Percentiles rank a stretch among this genome's conserved stretches.
These are phyloP conservation scores for Leptinotarsa juncta DNA, from an alignment of 2,888 invertebrate genomes.

Conservation along the genomic window DNA sequence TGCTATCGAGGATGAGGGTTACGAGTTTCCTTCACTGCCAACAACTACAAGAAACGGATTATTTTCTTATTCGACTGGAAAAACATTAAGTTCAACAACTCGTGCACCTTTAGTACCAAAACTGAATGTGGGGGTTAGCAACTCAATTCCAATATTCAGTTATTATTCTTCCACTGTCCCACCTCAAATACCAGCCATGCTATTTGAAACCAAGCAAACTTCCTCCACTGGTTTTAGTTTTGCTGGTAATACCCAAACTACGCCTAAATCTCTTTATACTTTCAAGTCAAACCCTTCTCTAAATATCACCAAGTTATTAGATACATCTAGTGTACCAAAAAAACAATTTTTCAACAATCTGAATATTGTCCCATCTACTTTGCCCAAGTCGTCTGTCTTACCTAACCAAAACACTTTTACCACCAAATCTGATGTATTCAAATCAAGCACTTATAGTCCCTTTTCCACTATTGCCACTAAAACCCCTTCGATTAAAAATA, in stretches of 20 bases:
- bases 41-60: background rate
- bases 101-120: background rate
- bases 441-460: background rate
- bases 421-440: background rate
- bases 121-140: background rate
- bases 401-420: background rate
- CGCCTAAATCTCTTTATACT: background rate
- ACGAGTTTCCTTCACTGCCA: constrained; percentile 16
- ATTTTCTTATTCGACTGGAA: background rate
- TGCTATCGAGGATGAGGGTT: constrained; percentile 28
- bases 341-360: too few relatives aligned
- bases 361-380: too few relatives aligned
- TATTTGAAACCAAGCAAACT: background rate
- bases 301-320: background rate
- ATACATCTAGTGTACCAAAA: background rate
- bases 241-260: background rate
- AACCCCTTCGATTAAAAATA: background rate
- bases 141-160: background rate
- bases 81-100: background rate
- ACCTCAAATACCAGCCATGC: background rate
- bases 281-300: background rate
- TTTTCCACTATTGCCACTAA: background rate
- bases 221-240: background rate
- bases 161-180: background rate
- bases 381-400: too few relatives aligned